phyloP scores from a whole-genome alignment of 2,113 vertebrate genomes.

The Muscicapa adusta region DNA sequence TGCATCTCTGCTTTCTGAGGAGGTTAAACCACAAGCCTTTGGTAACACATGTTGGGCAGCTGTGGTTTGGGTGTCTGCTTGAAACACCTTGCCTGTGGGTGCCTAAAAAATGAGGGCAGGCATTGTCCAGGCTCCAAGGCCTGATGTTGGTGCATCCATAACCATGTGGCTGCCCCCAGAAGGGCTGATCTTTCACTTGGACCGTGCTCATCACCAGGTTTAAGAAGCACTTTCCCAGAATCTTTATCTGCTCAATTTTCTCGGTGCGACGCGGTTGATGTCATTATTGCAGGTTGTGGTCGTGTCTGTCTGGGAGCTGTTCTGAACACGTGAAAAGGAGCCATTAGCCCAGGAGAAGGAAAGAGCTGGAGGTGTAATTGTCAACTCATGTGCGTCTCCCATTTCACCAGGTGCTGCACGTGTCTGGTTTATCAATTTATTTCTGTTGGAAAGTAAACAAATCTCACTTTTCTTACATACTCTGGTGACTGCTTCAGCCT shows the following conservation, averaged over 20 bases:
- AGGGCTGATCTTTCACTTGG: not conserved
- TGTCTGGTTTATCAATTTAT: not conserved
- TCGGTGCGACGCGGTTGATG: not conserved
- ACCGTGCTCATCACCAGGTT: not conserved
- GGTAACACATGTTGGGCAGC: not conserved
- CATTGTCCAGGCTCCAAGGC: not conserved
- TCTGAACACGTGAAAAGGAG: constrained; percentile 4
- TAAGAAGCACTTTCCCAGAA: not conserved
- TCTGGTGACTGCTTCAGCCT: not conserved
- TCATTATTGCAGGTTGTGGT: not conserved
- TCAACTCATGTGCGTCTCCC: not conserved
- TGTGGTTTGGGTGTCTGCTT: not conserved
- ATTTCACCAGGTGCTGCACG: constrained; percentile 20
- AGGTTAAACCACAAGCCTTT: not conserved
- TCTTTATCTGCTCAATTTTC: not conserved
- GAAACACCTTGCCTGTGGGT: not conserved
- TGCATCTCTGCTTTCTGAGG: not conserved
- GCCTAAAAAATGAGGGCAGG: not conserved
- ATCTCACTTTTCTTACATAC: not conserved
- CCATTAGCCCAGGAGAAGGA: not conserved
- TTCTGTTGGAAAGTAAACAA: constrained; percentile 35
- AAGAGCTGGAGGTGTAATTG: not conserved
- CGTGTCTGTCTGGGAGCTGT: not conserved
- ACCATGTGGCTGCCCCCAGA: not conserved
- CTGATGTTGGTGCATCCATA: fast-evolving